Conservation (phyloP, 2,888 invertebrate species). For the Machimus atricapillus region DNA sequence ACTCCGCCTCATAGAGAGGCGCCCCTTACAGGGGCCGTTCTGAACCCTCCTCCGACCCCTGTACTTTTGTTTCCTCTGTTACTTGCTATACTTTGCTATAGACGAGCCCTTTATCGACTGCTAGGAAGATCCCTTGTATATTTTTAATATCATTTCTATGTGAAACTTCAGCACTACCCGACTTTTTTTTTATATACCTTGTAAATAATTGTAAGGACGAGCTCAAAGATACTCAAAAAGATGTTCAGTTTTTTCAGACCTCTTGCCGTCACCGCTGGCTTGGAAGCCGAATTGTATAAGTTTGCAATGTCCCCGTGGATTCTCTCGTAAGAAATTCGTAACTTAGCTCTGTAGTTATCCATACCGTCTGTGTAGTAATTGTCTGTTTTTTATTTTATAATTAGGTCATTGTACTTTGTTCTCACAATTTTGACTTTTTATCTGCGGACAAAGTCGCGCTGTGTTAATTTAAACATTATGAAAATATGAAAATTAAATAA, state of each 20-base stretch:
- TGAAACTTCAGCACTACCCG: background rate
- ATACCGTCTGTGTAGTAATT: constrained; percentile 12
- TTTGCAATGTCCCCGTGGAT: background rate
- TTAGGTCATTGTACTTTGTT: constrained; percentile 36
- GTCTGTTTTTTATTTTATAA: constrained; percentile 39
- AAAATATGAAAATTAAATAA: constrained; percentile 49
- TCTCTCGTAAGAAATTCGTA: constrained; percentile 7
- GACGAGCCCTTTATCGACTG: background rate
- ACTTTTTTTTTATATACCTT: background rate
- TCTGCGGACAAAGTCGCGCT: constrained; percentile 57
- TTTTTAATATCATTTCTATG: background rate
- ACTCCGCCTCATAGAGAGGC: background rate
- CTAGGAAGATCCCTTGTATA: background rate
- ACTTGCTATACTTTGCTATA: background rate
- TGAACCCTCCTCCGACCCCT: background rate
- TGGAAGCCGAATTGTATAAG: background rate
- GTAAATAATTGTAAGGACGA: constrained; percentile 25
- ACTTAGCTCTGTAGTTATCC: constrained; percentile 19
- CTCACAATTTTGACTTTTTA: constrained; percentile 36
- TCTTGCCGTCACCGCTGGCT: constrained; percentile 26
- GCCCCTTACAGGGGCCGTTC: background rate
- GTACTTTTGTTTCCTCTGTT: background rate
- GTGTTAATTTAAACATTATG: constrained; percentile 59
- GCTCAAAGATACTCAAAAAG: constrained; percentile 30
- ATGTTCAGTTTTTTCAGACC: background rate